A percentile compares a stretch with the other conserved stretches of the same genome.
These are phyloP conservation scores for Penaeus vannamei DNA, from an alignment of 1,140 invertebrate genomes.

Conservation along the genomic window DNA sequence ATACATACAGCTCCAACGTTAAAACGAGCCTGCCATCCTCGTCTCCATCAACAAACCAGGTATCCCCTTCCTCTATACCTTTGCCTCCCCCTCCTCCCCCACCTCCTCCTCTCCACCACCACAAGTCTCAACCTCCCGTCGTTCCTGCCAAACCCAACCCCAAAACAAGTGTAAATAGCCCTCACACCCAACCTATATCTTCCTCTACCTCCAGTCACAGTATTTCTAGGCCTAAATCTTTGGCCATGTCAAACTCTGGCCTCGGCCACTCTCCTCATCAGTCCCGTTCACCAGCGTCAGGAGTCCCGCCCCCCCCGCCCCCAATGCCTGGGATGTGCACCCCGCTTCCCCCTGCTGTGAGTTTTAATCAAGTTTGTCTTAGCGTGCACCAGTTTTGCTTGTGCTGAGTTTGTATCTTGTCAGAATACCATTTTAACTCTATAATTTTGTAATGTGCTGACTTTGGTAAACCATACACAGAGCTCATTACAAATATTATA, in stretches of 20 bases:
- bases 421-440: background rate
- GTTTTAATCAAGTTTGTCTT: constrained; percentile 19
- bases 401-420: no score
- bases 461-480: no score
- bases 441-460: no score
- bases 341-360: constrained; percentile 39
- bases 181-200: background rate
- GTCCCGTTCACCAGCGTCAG: constrained; percentile 32
- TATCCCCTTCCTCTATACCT: constrained; percentile 33
- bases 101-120: constrained; percentile 22
- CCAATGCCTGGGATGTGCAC: background rate
- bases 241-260: constrained; percentile 3
- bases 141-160: background rate
- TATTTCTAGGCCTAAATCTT: background rate
- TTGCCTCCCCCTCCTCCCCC: constrained; percentile 29
- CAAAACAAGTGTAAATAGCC: constrained; percentile 17
- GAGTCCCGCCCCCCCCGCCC: constrained; percentile 34
- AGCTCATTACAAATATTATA: no score
- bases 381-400: no score
- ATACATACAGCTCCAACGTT: background rate
- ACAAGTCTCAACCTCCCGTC: background rate
- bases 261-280: constrained; percentile 28
- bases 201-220: background rate
- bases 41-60: constrained; percentile 31
- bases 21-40: constrained; percentile 9